Conservation (phyloP, 2,113 vertebrate species). For the Plestiodon gilberti region DNA sequence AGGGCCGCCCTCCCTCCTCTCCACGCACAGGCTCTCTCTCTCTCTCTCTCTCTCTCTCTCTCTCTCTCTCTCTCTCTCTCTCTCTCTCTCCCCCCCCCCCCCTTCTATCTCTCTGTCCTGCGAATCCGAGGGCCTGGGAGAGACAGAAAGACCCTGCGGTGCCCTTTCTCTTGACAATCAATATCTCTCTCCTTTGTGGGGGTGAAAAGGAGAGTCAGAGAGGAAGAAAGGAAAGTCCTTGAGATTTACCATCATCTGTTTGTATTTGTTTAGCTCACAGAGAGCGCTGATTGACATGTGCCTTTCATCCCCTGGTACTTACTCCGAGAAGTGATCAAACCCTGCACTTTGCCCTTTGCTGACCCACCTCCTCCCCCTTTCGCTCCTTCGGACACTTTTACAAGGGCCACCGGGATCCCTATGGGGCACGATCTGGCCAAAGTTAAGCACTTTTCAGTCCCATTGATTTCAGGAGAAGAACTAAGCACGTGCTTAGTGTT, state of each 20-base stretch:
- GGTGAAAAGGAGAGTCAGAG: not conserved
- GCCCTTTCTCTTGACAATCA: not conserved
- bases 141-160: not conserved
- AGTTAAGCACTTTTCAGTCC: too few species aligned
- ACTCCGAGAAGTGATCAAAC: not conserved
- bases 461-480: not conserved
- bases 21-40: not conserved
- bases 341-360: constrained; percentile 4
- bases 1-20: not conserved
- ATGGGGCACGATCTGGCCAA: not conserved
- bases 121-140: not conserved
- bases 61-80: not conserved
- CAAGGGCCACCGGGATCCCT: not conserved
- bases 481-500: not conserved
- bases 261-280: constrained; percentile 13
- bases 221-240: not conserved
- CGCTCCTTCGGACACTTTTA: not conserved
- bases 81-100: accelerated
- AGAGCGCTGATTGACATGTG: constrained; percentile 10
- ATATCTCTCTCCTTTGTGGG: not conserved
- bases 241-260: not conserved
- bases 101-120: not conserved
- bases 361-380: not conserved
- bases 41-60: accelerated
- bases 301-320: not conserved